Base-by-base conservation (phyloP, 2,113 vertebrate genomes). In the Lipotes vexillifer region DNA sequence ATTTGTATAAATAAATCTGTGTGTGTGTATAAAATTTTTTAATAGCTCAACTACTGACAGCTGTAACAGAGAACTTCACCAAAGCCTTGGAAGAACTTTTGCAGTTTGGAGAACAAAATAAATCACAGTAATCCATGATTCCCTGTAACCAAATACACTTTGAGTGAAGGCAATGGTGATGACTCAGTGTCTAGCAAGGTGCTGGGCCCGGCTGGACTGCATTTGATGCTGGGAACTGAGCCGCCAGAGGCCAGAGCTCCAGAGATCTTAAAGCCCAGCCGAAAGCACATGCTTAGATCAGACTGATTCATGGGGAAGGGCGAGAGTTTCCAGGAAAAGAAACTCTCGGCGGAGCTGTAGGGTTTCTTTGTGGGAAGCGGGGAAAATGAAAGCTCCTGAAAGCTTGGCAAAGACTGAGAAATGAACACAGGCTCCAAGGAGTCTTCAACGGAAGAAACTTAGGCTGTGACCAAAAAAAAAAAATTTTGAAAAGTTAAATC, bases 21-120 rank as follows among this genome's bases (percentile, higher is more conserved):
- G 14, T 68, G 11, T 63, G 33, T 66, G 11, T 71, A 68, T 63
- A 87, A 59, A 77, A 61, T 2, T 27, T 92, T 81, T 90, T 68
- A 82, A 80, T 86, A 85, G 65, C 41, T 96, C 65, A 75, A 61
- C 75, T 15, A 85, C 49, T 83, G 41, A 82, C 52, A 94, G 61
- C 83, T 77, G 31, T 29, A 29, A 27, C 33, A 91, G 29, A 94
- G 59, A 95, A 74, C 1, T 91, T 82, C 49, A 65, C 68, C 41
- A 52, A 74, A 83, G 66, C 65, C 44, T 55, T 55, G 46, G 82
- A 52, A 96, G 72, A 91, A 23, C n/a, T 52, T 41, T 77, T 72
- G 49, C 61, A 36, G 17, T 88, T 74, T 81, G 46, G 71, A 71
- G 71, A 82, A 93, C 49, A 94, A 94, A 97, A 78, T 41, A 88